Conservation (phyloP, 1,140 invertebrate species). For the Cyclina sinensis region DNA sequence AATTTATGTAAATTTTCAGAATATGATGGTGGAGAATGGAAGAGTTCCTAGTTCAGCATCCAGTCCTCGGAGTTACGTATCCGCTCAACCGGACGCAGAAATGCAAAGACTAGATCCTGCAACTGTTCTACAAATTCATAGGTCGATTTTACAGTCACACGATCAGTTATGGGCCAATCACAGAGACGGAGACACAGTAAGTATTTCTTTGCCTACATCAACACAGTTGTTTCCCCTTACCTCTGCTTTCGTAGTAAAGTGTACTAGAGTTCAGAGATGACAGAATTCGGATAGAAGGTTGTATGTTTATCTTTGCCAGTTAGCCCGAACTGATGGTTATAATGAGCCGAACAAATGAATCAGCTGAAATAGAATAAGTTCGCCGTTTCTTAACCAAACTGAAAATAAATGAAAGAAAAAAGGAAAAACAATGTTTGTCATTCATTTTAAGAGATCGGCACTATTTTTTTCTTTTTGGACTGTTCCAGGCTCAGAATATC, state of each 20-base stretch:
- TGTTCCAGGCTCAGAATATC: background rate
- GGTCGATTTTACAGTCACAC: conserved; percentile 61
- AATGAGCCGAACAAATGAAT: no score
- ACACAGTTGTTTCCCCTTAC: background rate
- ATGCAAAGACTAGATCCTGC: conserved; percentile 51
- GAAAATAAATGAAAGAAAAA: no score
- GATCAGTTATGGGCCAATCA: conserved; percentile 64
- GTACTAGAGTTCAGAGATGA: background rate
- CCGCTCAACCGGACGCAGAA: conserved; percentile 19
- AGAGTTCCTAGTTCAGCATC: conserved; percentile 29
- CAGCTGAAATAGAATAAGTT: no score
- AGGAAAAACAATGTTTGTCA: no score
- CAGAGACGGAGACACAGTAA: conserved; percentile 64
- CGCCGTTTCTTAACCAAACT: no score
- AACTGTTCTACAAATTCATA: conserved; percentile 55
- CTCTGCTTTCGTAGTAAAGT: background rate
- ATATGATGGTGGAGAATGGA: conserved; percentile 31
- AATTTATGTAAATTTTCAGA: conserved; percentile 11
- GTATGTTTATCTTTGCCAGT: no score
- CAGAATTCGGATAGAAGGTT: background rate
- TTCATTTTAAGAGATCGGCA: no score
- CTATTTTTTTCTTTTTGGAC: no score
- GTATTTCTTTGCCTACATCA: background rate
- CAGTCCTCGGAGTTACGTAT: conserved; percentile 36
- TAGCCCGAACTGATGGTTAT: no score